A percentile compares a stretch with the other conserved stretches of the same genome.
Conservation (phyloP, 92 coral and sea anemone genomes). For the Phenganax marumi region DNA sequence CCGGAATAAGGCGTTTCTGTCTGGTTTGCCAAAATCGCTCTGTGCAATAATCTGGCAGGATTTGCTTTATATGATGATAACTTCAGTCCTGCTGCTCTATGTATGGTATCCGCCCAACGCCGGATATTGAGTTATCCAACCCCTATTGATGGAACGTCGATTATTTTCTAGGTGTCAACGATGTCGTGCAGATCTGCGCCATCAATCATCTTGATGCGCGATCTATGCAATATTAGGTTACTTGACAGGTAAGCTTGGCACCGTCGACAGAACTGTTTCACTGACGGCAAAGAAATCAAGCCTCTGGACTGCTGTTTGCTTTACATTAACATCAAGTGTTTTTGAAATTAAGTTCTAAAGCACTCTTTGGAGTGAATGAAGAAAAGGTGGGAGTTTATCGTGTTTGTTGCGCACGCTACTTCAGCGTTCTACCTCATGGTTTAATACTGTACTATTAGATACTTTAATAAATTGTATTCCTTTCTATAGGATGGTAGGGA, state of each 20-base stretch:
- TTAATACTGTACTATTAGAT: neutral
- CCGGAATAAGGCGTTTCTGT: constrained; percentile 25
- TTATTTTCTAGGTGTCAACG: constrained; percentile 38
- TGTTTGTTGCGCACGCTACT: neutral
- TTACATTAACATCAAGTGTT: constrained; percentile 20
- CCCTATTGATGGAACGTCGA: constrained; percentile 40
- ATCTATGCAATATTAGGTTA: constrained; percentile 39
- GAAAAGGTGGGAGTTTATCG: constrained; percentile 15
- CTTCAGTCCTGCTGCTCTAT: constrained; percentile 39
- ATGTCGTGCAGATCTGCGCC: constrained; percentile 28
- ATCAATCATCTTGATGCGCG: constrained; percentile 36
- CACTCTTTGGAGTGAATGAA: constrained; percentile 8
- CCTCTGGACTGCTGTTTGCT: constrained; percentile 34
- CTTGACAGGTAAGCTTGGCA: constrained; percentile 45
- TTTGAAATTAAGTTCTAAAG: neutral
- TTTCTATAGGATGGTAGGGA: constrained; percentile 32
- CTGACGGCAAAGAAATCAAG: constrained; percentile 22
- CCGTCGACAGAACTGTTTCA: constrained; percentile 32
- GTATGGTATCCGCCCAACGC: constrained; percentile 33
- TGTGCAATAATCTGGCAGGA: constrained; percentile 7
- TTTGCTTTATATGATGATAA: constrained; percentile 19
- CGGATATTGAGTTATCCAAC: constrained; percentile 49
- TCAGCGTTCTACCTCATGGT: neutral
- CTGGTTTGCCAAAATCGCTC: constrained; percentile 18
- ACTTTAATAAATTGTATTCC: neutral